phyloP scores from a whole-genome alignment of 2,888 invertebrate species.

The Phania funesta region DNA sequence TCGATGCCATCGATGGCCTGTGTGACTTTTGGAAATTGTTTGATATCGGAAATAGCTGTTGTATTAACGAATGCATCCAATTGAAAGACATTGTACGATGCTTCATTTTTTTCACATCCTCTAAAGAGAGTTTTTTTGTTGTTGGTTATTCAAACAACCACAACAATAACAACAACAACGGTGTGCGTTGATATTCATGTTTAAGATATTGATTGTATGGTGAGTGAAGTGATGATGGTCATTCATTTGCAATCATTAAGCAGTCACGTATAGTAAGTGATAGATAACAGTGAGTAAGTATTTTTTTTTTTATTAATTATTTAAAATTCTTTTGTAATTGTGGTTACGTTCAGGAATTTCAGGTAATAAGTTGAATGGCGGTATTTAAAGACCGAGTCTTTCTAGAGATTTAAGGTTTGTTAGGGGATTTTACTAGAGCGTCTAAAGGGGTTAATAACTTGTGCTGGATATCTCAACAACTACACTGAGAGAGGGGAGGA shows the following conservation, averaged over 20 bases:
- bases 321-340: background rate
- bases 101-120: slow-evolving; percentile 86
- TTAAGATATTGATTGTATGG: background rate
- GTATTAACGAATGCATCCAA: slow-evolving; percentile 86
- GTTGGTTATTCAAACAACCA: background rate
- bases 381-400: background rate
- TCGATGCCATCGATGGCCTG: slow-evolving; percentile 78
- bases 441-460: no score
- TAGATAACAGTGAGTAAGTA: background rate
- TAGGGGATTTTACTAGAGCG: no score
- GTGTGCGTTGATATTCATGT: background rate
- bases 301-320: slow-evolving; percentile 18
- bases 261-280: slow-evolving; percentile 3
- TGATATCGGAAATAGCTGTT: slow-evolving; percentile 82
- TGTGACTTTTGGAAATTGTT: slow-evolving; percentile 79
- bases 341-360: background rate
- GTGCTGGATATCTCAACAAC: no score
- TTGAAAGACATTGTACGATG: slow-evolving; percentile 88
- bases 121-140: slow-evolving; percentile 79
- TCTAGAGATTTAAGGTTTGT: background rate
- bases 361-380: background rate
- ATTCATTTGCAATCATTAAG: slow-evolving; percentile 25
- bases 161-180: background rate
- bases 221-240: background rate
- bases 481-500: no score